phyloP scores from a whole-genome alignment of 2,113 vertebrate species.

The Tragelaphus strepsiceros region DNA sequence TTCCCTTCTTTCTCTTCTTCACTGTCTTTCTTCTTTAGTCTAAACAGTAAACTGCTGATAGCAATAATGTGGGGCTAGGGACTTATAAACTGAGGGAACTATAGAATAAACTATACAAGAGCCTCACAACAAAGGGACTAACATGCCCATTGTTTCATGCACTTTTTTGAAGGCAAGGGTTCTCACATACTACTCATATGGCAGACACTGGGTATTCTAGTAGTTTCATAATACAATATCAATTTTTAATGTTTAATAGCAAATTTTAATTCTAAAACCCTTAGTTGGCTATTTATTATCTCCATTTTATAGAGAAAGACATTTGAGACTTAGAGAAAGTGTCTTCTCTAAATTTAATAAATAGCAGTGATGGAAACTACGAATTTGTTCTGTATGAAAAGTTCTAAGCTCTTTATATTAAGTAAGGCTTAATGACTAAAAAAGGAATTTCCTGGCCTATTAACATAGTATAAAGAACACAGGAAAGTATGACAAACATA shows the following conservation, averaged over 20 bases:
- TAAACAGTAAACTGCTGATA: conserved; percentile 76
- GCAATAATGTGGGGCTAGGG: conserved; percentile 72
- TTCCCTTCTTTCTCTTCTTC: conserved; percentile 91
- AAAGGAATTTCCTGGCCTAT: neutral
- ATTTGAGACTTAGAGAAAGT: neutral
- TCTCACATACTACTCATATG: neutral
- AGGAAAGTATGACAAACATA: neutral
- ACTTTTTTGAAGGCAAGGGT: conserved; percentile 17
- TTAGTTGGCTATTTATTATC: conserved; percentile 1
- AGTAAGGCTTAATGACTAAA: neutral
- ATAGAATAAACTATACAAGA: conserved; percentile 20
- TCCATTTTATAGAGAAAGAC: neutral
- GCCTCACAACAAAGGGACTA: neutral
- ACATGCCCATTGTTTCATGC: neutral
- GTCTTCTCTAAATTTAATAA: conserved; percentile 29
- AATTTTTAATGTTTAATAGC: neutral
- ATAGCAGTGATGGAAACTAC: neutral
- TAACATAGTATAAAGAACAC: neutral
- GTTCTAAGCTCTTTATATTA: neutral
- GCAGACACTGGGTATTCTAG: neutral
- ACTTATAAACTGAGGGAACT: conserved; percentile 55
- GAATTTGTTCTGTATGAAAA: neutral
- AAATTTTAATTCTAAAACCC: conserved; percentile 2
- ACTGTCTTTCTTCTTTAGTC: conserved; percentile 97
- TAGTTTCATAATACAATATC: neutral